Percentiles rank a stretch among this genome's conserved stretches.
These are phyloP conservation scores for Asarcornis scutulata DNA, from an alignment of 2,113 vertebrate species.

Conservation along the genomic window DNA sequence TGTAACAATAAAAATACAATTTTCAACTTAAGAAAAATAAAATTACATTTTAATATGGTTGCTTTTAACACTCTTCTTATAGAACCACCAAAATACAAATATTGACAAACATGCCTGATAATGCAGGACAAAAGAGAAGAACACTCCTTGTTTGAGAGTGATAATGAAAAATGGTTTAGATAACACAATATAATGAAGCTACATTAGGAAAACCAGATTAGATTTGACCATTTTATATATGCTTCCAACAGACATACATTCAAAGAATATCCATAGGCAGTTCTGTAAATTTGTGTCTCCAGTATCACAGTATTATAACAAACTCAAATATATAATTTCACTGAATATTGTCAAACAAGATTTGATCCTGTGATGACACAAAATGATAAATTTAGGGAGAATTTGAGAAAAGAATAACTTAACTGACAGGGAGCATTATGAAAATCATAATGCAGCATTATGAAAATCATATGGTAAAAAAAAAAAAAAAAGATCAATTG, in stretches of 20 bases:
- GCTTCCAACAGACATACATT: accelerated
- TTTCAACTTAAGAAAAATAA: neutral
- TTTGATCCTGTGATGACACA: neutral
- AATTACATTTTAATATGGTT: neutral
- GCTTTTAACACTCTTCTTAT: neutral
- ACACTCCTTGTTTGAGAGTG: neutral
- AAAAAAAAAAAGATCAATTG: neutral
- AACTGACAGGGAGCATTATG: neutral
- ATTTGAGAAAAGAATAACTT: neutral
- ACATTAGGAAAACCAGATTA: neutral
- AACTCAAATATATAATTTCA: neutral
- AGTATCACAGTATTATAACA: neutral
- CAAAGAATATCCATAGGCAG: neutral
- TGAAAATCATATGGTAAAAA: neutral
- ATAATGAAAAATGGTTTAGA: neutral
- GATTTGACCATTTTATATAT: neutral
- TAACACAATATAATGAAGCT: neutral
- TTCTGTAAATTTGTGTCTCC: neutral
- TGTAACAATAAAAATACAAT: neutral
- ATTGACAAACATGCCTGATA: neutral
- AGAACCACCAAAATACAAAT: neutral
- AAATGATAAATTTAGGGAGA: neutral
- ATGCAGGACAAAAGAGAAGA: neutral
- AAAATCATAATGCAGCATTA: neutral
- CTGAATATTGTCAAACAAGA: neutral